Evolutionary conservation across 1,140 invertebrate genomes (phyloP), one percentile per base, ranked within the genome.

Genomic region (Halyomorpha halys): DNA sequence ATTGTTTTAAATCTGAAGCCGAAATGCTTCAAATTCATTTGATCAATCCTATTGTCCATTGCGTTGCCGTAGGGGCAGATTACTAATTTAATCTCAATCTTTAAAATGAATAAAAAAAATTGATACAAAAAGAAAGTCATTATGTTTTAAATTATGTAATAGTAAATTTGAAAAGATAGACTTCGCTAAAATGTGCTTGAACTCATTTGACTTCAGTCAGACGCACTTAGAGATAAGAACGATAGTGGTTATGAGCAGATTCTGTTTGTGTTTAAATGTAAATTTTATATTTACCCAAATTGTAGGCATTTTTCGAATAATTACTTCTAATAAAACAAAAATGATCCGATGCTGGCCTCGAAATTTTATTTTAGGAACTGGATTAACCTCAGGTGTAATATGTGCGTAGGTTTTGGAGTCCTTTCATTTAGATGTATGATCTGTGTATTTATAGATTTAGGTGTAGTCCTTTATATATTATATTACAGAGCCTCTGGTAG

Each of bases 321-420:
- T 23, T 56, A 23, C 23, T 4, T 25, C 2, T 30, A 19, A 61
- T 18, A 39, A 39, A 39, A 61, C 11, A 44, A 61, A 61, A 61
- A 61, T 44, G 44, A 61, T 49, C 47, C 16, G 13, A 23, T 39
- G 23, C 14, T 27, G 47, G 27, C 49, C 49, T n/a, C 45, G 23
- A 30, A 5, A 51, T 27, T 49, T 30, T 63, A 63, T 63, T 63
- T 63, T 63, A 63, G 49, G 49, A 63, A 49, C 51, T 63, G 62
- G 62, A 63, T 27, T 49, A 63, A 63, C 47, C 51, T 63, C 62
- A 63, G 62, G 49, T 63, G 62, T 54, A 44, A 30, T 53, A 63
- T 30, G 47, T 63, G 62, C 62, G 62, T 63, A 63, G 62, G 62
- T 53, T 61, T 61, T 45, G 59, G n/a, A 44, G 30, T 45, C 59